Base-by-base conservation (phyloP, 2,797 vertebrate genomes). In the Intellagama lesueurii region DNA sequence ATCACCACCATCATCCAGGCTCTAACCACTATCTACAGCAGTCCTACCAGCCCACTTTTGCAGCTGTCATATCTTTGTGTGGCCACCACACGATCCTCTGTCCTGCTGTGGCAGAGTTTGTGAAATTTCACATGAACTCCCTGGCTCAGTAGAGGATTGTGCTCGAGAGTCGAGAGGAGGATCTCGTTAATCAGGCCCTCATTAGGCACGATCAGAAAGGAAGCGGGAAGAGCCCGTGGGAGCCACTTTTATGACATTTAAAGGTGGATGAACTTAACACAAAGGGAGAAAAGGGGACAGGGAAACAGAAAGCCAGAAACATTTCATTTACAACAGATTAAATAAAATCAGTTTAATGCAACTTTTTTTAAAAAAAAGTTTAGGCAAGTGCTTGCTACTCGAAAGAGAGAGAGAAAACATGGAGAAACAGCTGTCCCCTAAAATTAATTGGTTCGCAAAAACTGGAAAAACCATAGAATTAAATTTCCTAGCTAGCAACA, bases 241-340 rank as follows among this genome's bases (percentile, higher is more conserved):
- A 6, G 77, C 11, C 30, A 30, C 17, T 24, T 7, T 79, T 22
- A 49, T 52, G 47, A 64, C 35, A 32, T 64, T 64, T 32, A 12
- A n/a, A 32, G 49, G 7, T 4, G 7, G 30, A 56, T 0, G 87
- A 60, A n/a, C 35, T 73, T 16, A 73, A 83, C 22, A 28, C 7
- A 64, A 68, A n/a, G 32, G 19, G 0, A 0, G 2, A 64, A 64
- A 64, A 4, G 60, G 5, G 2, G 30, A 56, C 52, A 56, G 52
- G 14, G 52, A 56, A 56, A 14, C 52, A 2, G 17, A 47, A 40
- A 73, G 1, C 28, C 32, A 77, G 83, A 92, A 87, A 75, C 72
- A 56, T 90, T 95, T 93, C 90, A 95, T 93, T 94, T 91, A 83
- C 81, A 70, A 68, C 76, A 19, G 85, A 93, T 94, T 94, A 94